A percentile compares a stretch with the other conserved stretches of the same genome.
Conservation (phyloP, 2,113 vertebrate species). For the Podarcis raffonei region DNA sequence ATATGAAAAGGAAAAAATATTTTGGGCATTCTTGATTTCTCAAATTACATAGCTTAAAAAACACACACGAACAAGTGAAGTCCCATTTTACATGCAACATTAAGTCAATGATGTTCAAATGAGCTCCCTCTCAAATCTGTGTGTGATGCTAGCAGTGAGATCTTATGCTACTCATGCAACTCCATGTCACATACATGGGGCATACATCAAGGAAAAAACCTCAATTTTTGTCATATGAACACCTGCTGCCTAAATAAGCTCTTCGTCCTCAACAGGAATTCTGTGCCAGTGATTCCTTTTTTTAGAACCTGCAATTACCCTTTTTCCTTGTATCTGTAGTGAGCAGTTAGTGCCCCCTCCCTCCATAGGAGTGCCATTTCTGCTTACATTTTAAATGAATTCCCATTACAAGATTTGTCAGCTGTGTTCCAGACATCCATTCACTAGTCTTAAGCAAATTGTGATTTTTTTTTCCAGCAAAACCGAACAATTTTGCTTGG, state of each 20-base stretch:
- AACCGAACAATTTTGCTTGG: constrained; percentile 34
- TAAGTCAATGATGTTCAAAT: constrained; percentile 29
- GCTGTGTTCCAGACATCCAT: background rate
- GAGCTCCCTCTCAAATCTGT: constrained; percentile 26
- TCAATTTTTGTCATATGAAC: background rate
- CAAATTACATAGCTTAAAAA: background rate
- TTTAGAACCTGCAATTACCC: constrained; percentile 47
- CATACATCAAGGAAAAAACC: background rate
- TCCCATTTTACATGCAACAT: constrained; percentile 24
- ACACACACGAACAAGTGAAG: background rate
- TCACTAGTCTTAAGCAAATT: constrained; percentile 22
- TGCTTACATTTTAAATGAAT: background rate
- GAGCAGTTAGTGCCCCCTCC: background rate
- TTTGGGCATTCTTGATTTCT: background rate
- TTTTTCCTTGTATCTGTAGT: constrained; percentile 33
- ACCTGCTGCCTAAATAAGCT: constrained; percentile 2
- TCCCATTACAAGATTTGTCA: constrained; percentile 5
- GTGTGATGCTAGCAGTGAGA: constrained; percentile 47
- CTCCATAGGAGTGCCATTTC: background rate
- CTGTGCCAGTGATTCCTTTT: constrained; percentile 43
- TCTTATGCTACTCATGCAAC: constrained; percentile 31
- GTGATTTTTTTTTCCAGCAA: background rate
- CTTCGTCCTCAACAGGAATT: constrained; percentile 29
- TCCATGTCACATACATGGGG: background rate
- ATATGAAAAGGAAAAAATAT: background rate